Evolutionary conservation across 2,113 vertebrate genomes (phyloP).

Genomic region (Melanerpes formicivorus): DNA sequence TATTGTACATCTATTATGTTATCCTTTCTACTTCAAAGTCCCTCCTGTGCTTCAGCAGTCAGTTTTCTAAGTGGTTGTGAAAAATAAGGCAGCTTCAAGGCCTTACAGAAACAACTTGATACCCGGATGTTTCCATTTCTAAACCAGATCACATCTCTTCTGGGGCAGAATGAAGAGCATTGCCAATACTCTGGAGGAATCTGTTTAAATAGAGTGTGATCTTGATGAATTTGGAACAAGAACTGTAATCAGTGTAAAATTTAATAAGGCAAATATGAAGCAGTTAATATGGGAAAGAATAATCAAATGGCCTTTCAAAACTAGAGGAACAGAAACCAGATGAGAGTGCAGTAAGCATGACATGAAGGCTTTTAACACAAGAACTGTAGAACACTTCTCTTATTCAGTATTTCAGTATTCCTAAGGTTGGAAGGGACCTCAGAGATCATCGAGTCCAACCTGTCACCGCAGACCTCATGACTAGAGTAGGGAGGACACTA

Average conservation of each 20-base stretch:
- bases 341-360: background rate
- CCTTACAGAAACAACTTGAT: background rate
- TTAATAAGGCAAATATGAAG: slow-evolving; percentile 44
- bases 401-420: no score
- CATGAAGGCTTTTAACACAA: background rate
- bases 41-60: background rate
- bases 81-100: background rate
- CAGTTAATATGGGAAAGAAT: slow-evolving; percentile 15
- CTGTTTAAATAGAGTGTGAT: slow-evolving; percentile 54
- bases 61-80: background rate
- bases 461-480: no score
- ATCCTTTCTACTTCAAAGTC: background rate
- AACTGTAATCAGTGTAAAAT: slow-evolving; percentile 35
- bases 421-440: no score
- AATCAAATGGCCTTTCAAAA: background rate
- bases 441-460: no score
- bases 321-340: background rate
- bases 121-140: background rate
- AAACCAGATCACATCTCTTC: slow-evolving; percentile 40
- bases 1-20: background rate
- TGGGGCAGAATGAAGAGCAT: slow-evolving; percentile 11
- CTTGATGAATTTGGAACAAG: slow-evolving; percentile 22
- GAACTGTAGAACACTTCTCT: background rate
- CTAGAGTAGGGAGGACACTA: no score
- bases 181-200: slow-evolving; percentile 44